Evolutionary conservation across 1,140 invertebrate genomes (phyloP), one percentile per base, ranked within the genome.

Genomic region (Callitettix versicolor): DNA sequence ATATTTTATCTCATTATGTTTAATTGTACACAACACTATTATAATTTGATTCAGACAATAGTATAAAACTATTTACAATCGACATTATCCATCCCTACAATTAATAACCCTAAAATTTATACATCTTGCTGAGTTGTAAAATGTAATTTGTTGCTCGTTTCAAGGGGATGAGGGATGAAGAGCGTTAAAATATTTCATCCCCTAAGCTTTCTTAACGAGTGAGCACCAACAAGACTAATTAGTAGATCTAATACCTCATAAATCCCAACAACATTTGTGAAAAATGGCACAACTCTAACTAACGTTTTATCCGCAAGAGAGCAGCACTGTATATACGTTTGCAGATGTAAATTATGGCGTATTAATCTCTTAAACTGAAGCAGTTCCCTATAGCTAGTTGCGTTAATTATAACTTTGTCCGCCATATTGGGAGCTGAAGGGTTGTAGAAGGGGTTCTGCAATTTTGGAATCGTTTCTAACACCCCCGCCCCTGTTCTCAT

Each of bases 321-420:
- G 20, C n/a, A 22, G 15, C 12, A 36, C 17, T 26, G 42, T 30
- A 42, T 15, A 15, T 2, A 18, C 36, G 24, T 17, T 21, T 7
- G 17, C 49, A 53, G 56, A 46, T 46, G 56, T 57, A 57, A 57
- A 57, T 57, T 51, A 57, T 50, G 5, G 47, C 55, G 41, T 51
- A 57, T 57, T 57, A 57, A 57, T 57, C 55, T 51, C 40, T 22
- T 41, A 47, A 46, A 26, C 41, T 30, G 41, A 18, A 30, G 49
- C 38, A 42, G 14, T n/a, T 34, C 47, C 33, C 21, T 57, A 30
- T 22, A 24, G 15, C 22, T 49, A 26, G 47, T 57, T 17, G 38
- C 56, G 46, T 52, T 26, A 15, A 57, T 55, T 57, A 53, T 56
- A 47, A 36, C 38, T 18, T 30, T 30, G 26, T 30, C 34, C 55